phyloP scores from a whole-genome alignment of 1,140 invertebrate species.

The Lepidurus arcticus region DNA sequence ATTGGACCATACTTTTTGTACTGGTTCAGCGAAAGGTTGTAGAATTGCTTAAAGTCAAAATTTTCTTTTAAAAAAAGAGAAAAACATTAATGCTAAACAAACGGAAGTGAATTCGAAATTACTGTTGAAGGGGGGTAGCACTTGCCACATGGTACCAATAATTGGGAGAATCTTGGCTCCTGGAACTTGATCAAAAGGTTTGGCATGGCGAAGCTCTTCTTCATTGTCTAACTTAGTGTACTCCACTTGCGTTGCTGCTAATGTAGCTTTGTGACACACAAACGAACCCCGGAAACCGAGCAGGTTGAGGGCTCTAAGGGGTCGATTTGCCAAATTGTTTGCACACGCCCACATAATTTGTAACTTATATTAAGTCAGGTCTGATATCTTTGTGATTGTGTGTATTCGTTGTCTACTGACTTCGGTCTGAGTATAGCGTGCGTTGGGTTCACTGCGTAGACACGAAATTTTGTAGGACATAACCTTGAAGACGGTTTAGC shows the following conservation, averaged over 20 bases:
- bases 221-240: background rate
- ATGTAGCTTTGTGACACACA: background rate
- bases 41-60: background rate
- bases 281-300: background rate
- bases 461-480: no score
- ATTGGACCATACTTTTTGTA: conserved; percentile 61
- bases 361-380: no score
- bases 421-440: no score
- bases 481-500: no score
- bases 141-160: conserved; percentile 73
- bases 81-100: background rate
- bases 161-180: conserved; percentile 68
- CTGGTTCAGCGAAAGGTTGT: background rate
- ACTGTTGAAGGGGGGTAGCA: conserved; percentile 50
- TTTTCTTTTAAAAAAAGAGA: background rate
- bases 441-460: no score
- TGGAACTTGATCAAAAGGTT: conserved; percentile 63
- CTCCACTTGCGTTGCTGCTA: background rate
- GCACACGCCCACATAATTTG: no score
- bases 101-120: background rate
- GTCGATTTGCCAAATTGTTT: no score
- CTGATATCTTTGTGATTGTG: no score
- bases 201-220: conserved; percentile 39
- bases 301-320: no score
- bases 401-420: no score